Base-by-base conservation (phyloP, 1,140 invertebrate genomes). In the Ceratitis capitata region DNA sequence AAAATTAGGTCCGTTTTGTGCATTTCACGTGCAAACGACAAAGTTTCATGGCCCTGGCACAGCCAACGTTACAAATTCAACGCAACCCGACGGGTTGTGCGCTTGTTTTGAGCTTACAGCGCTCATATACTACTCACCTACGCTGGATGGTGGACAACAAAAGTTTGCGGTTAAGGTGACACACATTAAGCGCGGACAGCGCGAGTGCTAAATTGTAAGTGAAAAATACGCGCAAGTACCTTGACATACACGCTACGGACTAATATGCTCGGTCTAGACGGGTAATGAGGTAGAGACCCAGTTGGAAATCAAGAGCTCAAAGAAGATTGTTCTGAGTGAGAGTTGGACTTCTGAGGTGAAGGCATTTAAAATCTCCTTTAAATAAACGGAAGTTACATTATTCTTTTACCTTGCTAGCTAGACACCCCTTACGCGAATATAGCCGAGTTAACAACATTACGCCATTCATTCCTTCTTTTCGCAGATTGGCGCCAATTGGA, bases 1-100 rank as follows among this genome's bases (percentile, higher is more conserved):
- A 35, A 78, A 78, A 78, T 78, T 78, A 78, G 69, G 35, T 45
- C 16, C 39, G 69, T 78, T 78, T 78, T 78, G 69, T 78, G 69
- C 39, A 78, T 26, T 78, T 78, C 69, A 78, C 69, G 69, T 78
- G 69, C 23, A 42, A 42, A 39, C 69, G 29, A 42, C 69, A 78
- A 78, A 78, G 69, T 78, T 78, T 78, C 69, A 45, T 78, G 39
- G 69, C 69, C 69, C n/a, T 45, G 16, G 19, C 23, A 35, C 39
- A 19, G 2, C 64, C 35, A 19, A 69, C 32, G 64, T 19, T 39
- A 23, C 39, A 19, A 26, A 78, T 10, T n/a, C n/a, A n/a, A n/a
- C 32, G 35, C 35, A 39, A 69, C 35, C 14, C 32, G 69, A 78
- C 69, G n/a, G 26, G 69, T 6, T 32, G 16, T 78, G 39, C 19